These are phyloP conservation scores for Drosophila histrio DNA, from an alignment of 2,888 invertebrate species.

Conservation along the genomic window DNA sequence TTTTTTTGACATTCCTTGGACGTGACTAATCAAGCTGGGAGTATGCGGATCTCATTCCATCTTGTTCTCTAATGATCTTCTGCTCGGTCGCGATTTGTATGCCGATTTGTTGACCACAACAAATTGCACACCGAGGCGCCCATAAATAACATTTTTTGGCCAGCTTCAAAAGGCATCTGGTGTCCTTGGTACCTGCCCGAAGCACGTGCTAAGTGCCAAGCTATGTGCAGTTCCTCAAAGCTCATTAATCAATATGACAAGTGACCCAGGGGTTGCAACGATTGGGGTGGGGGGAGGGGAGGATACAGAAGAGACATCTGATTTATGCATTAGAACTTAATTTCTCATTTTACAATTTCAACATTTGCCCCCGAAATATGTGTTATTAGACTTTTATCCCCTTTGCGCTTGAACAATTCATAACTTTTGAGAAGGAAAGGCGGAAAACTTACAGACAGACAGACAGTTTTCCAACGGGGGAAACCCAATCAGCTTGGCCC, in stretches of 20 bases:
- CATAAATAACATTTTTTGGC: conserved; percentile 69
- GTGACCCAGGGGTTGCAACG: conserved; percentile 16
- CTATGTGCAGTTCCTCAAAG: conserved; percentile 52
- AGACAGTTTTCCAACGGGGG: conserved; percentile 19
- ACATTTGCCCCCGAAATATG: conserved; percentile 23
- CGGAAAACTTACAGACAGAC: conserved; percentile 38
- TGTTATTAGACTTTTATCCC: conserved; percentile 27
- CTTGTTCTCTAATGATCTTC: conserved; percentile 66
- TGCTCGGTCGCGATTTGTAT: conserved; percentile 61
- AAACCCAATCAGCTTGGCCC: conserved; percentile 51
- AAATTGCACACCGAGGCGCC: conserved; percentile 70
- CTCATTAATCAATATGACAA: conserved; percentile 69
- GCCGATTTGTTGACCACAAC: conserved; percentile 79
- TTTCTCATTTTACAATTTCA: conserved; percentile 46
- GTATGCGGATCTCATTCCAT: conserved; percentile 13
- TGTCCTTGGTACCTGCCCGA: conserved; percentile 59
- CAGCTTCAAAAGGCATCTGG: conserved; percentile 7
- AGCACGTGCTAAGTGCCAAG: conserved; percentile 77
- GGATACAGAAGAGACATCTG: conserved; percentile 27
- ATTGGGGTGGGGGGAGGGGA: not conserved
- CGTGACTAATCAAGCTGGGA: conserved; percentile 72
- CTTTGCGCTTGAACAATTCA: conserved; percentile 54
- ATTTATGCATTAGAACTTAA: conserved; percentile 74
- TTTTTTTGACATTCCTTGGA: conserved; percentile 63
- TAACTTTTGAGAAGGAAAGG: conserved; percentile 26